Evolutionary conservation across 1,140 invertebrate species (phyloP).

Genomic region (silkworm (Bombyx mori)): ASM3026992v2 NC_085128.1:8351001-8351500

Average conservation of each 20-base stretch:
- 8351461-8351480: neutral
- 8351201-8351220: neutral
- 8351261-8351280: slow-evolving; percentile 46
- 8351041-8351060: no score
- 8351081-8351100: neutral
- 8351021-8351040: no score
- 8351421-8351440: slow-evolving; percentile 30
- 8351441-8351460: neutral
- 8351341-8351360: slow-evolving; percentile 42
- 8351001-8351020: no score
- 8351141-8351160: no score
- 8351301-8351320: slow-evolving; percentile 24
- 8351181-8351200: no score
- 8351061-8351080: no score
- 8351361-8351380: slow-evolving; percentile 33
- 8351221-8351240: slow-evolving; percentile 33
- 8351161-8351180: no score
- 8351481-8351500: neutral
- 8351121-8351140: neutral
- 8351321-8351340: slow-evolving; percentile 41
- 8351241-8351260: slow-evolving; percentile 35
- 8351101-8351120: neutral
- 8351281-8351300: slow-evolving; percentile 28
- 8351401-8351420: slow-evolving; percentile 52
- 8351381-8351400: slow-evolving; percentile 47